These are phyloP conservation scores for Sarcophaga variegata DNA, from an alignment of 2,888 invertebrate species.

Conservation along the genomic window DNA sequence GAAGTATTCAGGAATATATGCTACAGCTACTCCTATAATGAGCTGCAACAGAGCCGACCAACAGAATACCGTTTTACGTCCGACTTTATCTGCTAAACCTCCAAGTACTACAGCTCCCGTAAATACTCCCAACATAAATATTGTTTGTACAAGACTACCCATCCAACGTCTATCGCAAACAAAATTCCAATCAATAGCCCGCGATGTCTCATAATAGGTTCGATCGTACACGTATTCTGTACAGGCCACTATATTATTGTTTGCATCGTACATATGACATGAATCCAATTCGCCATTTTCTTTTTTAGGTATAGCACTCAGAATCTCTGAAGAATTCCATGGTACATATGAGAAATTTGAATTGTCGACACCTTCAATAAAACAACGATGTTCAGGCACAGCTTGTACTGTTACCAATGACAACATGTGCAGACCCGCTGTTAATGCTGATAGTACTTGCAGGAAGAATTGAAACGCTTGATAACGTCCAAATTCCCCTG, in stretches of 20 bases:
- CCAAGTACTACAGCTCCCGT: conserved; percentile 90
- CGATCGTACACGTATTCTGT: conserved; percentile 87
- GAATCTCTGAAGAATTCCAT: conserved; percentile 84
- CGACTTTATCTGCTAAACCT: conserved; percentile 90
- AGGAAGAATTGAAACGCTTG: conserved; percentile 90
- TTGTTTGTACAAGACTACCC: conserved; percentile 90
- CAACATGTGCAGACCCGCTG: conserved; percentile 91
- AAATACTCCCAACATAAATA: conserved; percentile 90
- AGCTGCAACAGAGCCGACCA: conserved; percentile 89
- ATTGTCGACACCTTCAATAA: conserved; percentile 83
- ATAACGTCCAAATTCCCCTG: conserved; percentile 92
- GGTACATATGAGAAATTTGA: conserved; percentile 82
- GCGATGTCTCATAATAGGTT: conserved; percentile 88
- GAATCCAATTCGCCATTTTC: conserved; percentile 84
- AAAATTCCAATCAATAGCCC: conserved; percentile 91
- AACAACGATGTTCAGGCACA: conserved; percentile 87
- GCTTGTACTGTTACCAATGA: conserved; percentile 91
- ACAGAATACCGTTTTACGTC: conserved; percentile 90
- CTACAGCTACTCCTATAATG: conserved; percentile 87
- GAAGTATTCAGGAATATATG: conserved; percentile 90
- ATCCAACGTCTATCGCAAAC: conserved; percentile 91
- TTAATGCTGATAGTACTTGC: conserved; percentile 89
- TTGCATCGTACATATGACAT: conserved; percentile 84
- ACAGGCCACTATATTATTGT: conserved; percentile 82
- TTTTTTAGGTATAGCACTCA: conserved; percentile 84